These are phyloP conservation scores for Ochlodes sylvanus DNA, from an alignment of 2,888 invertebrate genomes.

Conservation along the genomic window DNA sequence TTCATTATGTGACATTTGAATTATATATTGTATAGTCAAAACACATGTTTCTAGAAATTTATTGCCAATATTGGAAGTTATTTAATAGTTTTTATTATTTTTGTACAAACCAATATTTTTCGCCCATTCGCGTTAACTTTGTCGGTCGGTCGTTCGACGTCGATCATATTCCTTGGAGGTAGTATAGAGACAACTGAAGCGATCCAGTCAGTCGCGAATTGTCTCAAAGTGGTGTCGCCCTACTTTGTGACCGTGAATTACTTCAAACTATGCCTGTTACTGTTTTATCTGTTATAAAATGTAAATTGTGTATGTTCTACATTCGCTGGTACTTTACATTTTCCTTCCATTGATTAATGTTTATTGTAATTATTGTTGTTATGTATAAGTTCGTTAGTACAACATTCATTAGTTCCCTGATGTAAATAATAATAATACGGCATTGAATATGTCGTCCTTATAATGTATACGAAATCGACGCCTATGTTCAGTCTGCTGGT, in stretches of 20 bases:
- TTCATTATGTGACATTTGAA: no score
- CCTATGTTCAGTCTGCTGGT: not conserved
- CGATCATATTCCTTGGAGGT: no score
- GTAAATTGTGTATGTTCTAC: not conserved
- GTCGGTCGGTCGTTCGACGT: no score
- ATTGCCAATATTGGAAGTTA: no score
- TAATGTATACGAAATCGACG: not conserved
- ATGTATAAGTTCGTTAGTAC: constrained; percentile 33
- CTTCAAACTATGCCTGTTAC: not conserved
- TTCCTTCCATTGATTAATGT: constrained; percentile 12
- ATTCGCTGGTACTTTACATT: constrained; percentile 9
- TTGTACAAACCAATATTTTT: no score
- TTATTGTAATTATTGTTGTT: constrained; percentile 41
- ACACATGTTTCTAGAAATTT: no score
- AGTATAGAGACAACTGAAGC: no score
- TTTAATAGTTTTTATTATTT: no score
- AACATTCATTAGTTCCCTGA: constrained; percentile 24
- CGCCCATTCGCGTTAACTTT: no score
- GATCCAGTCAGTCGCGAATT: not conserved
- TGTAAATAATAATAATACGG: constrained; percentile 12
- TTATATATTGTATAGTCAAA: no score
- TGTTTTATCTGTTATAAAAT: not conserved
- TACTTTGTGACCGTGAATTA: not conserved
- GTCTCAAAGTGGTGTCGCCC: not conserved
- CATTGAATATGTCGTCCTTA: not conserved